These are phyloP conservation scores for Ia io DNA, from an alignment of 2,113 vertebrate genomes.

Conservation along the genomic window DNA sequence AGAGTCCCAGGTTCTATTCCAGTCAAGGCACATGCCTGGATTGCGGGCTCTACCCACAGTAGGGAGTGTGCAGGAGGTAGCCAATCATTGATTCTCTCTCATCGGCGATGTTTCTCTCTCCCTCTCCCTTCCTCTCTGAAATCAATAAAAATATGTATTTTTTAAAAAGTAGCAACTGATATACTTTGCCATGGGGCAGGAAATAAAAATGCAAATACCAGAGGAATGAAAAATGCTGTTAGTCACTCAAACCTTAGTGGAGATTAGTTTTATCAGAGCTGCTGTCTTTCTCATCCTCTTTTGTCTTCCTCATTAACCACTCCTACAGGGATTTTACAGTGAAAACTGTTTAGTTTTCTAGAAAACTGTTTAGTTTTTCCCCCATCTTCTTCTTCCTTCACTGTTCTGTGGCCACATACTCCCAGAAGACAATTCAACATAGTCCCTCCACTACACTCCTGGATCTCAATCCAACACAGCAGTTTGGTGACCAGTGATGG, in stretches of 20 bases:
- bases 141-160: too few species aligned
- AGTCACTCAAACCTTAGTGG: conserved; percentile 5
- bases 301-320: neutral
- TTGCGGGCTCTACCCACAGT: too few species aligned
- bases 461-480: neutral
- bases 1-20: too few species aligned
- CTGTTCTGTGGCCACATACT: neutral
- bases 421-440: neutral
- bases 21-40: too few species aligned
- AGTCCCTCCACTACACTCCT: neutral
- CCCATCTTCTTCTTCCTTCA: neutral
- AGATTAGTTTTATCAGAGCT: neutral
- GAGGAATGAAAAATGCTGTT: conserved; percentile 25
- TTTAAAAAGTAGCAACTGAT: neutral
- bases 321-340: neutral
- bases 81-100: too few species aligned
- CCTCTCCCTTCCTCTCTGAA: too few species aligned
- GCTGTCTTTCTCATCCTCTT: neutral
- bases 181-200: neutral
- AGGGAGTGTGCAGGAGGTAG: too few species aligned
- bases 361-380: neutral
- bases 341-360: neutral
- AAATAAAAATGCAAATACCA: conserved; percentile 26
- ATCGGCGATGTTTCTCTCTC: too few species aligned
- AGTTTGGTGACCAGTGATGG: neutral